Evolutionary conservation across 2,113 vertebrate genomes (phyloP), one percentile per base, ranked within the genome.

Genomic region (Hippocampus comes): DNA sequence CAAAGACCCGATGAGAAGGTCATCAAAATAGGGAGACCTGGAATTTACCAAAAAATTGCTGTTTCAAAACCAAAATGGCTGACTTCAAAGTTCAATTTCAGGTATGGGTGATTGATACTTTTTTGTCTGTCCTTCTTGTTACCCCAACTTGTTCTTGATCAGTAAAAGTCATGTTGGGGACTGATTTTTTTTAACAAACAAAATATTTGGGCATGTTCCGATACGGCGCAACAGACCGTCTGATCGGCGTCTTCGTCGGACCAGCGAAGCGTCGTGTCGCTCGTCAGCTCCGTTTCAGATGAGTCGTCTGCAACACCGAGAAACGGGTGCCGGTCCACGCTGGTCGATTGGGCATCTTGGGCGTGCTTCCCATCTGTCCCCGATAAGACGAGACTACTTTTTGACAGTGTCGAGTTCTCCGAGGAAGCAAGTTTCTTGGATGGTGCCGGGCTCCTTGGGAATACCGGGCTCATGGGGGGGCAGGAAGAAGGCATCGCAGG

Each of bases 261-360:
- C 87, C 87, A 90, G 41, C 49, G 72, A 3, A 91, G 73, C 21
- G 51, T 80, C 85, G 89, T 89, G 53, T 91, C 68, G 14, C 78
- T 66, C 12, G n/a, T 18, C 15, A 66, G 42, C 14, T 25, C 42
- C 0, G 48, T 12, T 0, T 53, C 55, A 0, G 9, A 20, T 2
- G 38, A 0, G 25, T 70, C 65, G 8, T 17, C 30, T 20, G 30
- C 0, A 83, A 83, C 38, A 61, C 78, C 0, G 78, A 83, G 42
- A 75, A 4, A 72, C 21, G 0, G 3, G 1, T 2, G 0, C 2
- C 4, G 17, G n/a, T 53, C 20, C 30, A 43, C 17, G 0, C 2
- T 46, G n/a, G 55, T 42, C 30, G 43, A 64, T 7, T 14, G 38
- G 27, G 48, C 60, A 59, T 25, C 56, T 59, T 2, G 56, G 23